Percentiles rank a stretch among this genome's conserved stretches.
Evolutionary conservation across 2,113 vertebrate species (phyloP).

Genomic region (Vidua chalybeata): DNA sequence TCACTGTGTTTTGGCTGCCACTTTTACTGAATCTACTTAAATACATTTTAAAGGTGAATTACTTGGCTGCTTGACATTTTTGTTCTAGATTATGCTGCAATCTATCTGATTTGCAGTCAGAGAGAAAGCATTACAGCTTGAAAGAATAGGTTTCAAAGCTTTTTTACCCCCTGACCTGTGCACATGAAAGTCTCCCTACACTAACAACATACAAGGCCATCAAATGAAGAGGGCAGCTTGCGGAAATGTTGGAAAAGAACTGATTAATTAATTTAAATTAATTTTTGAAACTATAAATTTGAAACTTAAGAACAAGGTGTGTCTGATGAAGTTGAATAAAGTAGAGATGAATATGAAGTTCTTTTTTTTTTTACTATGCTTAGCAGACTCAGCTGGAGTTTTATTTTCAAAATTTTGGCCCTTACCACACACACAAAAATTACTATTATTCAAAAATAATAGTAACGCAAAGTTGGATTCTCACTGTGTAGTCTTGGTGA

Average conservation of each 20-base stretch:
- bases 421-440: background rate
- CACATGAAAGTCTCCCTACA: background rate
- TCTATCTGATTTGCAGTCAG: background rate
- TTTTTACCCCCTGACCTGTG: rapidly evolving
- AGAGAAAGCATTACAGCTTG: background rate
- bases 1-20: background rate
- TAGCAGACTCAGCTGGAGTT: slow-evolving; percentile 15
- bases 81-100: background rate
- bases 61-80: background rate
- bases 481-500: background rate
- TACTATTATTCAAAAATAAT: background rate
- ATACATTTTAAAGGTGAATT: background rate
- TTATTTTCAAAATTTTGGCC: slow-evolving; percentile 21
- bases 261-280: background rate
- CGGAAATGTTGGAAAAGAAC: background rate
- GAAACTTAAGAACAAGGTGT: background rate
- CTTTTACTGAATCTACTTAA: background rate
- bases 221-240: background rate
- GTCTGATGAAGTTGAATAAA: background rate
- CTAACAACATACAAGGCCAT: background rate
- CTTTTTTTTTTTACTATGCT: background rate
- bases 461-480: background rate
- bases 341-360: background rate
- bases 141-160: background rate
- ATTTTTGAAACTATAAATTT: background rate